Conservation (phyloP, 2,113 vertebrate genomes). For the Scatophagus argus region DNA sequence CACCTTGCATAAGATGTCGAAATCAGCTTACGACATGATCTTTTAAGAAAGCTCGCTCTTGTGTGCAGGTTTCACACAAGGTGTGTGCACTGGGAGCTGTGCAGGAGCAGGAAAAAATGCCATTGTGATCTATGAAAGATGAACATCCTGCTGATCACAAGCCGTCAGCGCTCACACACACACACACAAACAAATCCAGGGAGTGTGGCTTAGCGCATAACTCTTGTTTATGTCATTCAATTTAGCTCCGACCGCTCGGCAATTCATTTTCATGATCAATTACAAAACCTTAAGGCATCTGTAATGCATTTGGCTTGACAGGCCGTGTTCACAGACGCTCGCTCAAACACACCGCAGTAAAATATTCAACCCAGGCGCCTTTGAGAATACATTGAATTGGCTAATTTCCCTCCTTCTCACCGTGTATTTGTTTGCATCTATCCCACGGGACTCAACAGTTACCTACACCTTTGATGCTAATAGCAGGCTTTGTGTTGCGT, state of each 20-base stretch:
- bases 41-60: slow-evolving; percentile 69
- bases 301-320: slow-evolving; percentile 77
- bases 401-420: slow-evolving; percentile 61
- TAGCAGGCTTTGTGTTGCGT: slow-evolving; percentile 42
- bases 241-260: slow-evolving; percentile 76
- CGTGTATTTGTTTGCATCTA: slow-evolving; percentile 63
- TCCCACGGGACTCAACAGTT: slow-evolving; percentile 65
- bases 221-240: slow-evolving; percentile 85
- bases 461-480: slow-evolving; percentile 76
- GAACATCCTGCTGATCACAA: slow-evolving; percentile 50
- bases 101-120: slow-evolving; percentile 12
- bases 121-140: slow-evolving; percentile 66
- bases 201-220: slow-evolving; percentile 71
- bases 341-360: slow-evolving; percentile 54
- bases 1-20: slow-evolving; percentile 76
- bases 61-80: slow-evolving; percentile 61
- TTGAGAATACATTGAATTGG: slow-evolving; percentile 54
- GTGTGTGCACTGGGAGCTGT: slow-evolving; percentile 32
- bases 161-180: slow-evolving; percentile 37
- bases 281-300: slow-evolving; percentile 81
- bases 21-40: slow-evolving; percentile 79
- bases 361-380: slow-evolving; percentile 55
- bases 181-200: slow-evolving; percentile 74
- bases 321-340: slow-evolving; percentile 47
- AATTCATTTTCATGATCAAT: slow-evolving; percentile 87